phyloP scores from a whole-genome alignment of 2,888 invertebrate species.

The Cataglyphis altisquamis region DNA sequence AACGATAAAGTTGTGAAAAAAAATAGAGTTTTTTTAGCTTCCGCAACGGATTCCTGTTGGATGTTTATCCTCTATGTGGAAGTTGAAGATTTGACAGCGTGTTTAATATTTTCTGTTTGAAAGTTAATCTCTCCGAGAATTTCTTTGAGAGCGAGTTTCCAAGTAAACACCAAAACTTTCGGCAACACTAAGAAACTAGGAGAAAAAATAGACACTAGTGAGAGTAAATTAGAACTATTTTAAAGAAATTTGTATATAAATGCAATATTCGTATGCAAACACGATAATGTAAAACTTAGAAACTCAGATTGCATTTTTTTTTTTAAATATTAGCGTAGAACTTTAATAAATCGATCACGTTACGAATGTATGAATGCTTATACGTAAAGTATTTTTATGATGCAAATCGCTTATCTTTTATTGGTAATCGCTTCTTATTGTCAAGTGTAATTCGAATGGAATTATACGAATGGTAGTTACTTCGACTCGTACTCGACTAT shows the following conservation, averaged over 20 bases:
- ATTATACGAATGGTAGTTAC: slow-evolving; percentile 11
- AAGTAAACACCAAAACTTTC: slow-evolving; percentile 38
- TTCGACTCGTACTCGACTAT: neutral
- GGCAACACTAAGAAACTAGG: slow-evolving; percentile 21
- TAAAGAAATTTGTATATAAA: slow-evolving; percentile 23
- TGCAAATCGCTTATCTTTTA: neutral
- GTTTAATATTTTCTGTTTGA: slow-evolving; percentile 40
- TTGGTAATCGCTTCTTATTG: neutral
- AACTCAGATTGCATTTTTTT: neutral
- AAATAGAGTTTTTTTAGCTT: neutral
- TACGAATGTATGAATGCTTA: neutral
- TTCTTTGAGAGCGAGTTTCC: slow-evolving; percentile 18
- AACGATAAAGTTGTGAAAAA: neutral
- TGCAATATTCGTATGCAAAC: neutral
- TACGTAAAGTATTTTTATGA: neutral
- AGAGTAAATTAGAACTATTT: slow-evolving; percentile 21
- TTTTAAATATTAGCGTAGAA: neutral
- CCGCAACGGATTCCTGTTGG: neutral
- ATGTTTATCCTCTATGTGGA: slow-evolving; percentile 1
- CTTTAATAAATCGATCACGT: neutral
- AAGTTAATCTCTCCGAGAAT: slow-evolving; percentile 41
- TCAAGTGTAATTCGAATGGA: slow-evolving; percentile 1
- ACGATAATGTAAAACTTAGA: neutral
- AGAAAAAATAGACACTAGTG: slow-evolving; percentile 15
- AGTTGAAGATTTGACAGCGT: slow-evolving; percentile 27